These are phyloP conservation scores for Sapayoa aenigma DNA, from an alignment of 2,113 vertebrate genomes.

Conservation along the genomic window DNA sequence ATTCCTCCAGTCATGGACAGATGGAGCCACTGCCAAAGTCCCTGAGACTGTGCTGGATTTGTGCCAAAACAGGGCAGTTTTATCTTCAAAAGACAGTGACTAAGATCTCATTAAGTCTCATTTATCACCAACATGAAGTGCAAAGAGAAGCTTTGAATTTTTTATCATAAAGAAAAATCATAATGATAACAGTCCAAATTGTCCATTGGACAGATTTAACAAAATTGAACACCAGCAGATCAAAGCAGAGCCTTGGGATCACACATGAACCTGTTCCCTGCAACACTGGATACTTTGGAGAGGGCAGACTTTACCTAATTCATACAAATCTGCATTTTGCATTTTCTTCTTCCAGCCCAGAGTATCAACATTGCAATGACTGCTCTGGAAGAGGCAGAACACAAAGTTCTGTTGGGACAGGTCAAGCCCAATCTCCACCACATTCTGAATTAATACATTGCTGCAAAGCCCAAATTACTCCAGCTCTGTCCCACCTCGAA, in stretches of 20 bases:
- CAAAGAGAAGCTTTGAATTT: background rate
- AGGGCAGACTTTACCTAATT: background rate
- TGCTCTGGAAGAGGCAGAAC: background rate
- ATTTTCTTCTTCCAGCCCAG: background rate
- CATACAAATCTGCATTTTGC: slow-evolving; percentile 1
- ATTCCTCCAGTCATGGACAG: background rate
- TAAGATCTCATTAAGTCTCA: background rate
- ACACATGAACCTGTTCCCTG: background rate
- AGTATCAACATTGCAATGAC: background rate
- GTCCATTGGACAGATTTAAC: background rate
- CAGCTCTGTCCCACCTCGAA: background rate
- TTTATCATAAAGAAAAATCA: background rate
- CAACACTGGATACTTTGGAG: background rate
- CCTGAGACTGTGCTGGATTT: background rate
- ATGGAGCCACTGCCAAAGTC: background rate
- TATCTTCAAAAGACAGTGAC: rapidly evolving
- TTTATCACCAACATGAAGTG: background rate
- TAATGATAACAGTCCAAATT: background rate
- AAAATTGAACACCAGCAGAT: background rate
- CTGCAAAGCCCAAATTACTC: background rate
- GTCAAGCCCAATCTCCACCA: background rate
- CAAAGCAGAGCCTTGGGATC: background rate
- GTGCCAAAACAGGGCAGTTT: background rate
- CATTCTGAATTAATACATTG: background rate
- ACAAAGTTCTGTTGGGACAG: background rate